Conservation (phyloP, 1,140 invertebrate genomes). For the Battus philenor region DNA sequence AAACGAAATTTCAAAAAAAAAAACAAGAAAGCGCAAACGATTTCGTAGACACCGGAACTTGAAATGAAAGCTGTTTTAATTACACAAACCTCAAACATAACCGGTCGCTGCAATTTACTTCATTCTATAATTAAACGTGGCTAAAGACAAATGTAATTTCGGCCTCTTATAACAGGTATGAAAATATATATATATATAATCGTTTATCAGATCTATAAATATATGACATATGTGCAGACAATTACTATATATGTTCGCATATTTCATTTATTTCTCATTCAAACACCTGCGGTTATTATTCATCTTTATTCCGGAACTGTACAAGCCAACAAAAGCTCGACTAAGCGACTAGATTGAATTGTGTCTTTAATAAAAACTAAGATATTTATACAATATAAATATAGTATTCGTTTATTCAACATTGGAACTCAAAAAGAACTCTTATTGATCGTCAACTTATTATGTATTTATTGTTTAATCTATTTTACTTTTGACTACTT, state of each 20-base stretch:
- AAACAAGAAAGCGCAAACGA: neutral
- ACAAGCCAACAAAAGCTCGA: too few species aligned
- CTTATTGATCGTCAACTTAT: too few species aligned
- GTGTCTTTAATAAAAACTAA: too few species aligned
- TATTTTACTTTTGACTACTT: too few species aligned
- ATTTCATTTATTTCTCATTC: conserved; percentile 17
- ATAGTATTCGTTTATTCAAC: too few species aligned
- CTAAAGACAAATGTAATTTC: conserved; percentile 11
- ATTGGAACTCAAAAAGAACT: too few species aligned
- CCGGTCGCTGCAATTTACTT: conserved; percentile 27
- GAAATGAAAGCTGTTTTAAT: conserved; percentile 37
- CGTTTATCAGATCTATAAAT: too few species aligned
- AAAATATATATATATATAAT: neutral
- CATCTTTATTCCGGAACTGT: conserved; percentile 18
- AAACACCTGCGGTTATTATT: conserved; percentile 22
- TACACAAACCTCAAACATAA: conserved; percentile 28
- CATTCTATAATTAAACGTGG: conserved; percentile 27
- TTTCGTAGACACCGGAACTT: conserved; percentile 20
- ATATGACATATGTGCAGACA: neutral
- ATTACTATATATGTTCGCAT: conserved; percentile 1
- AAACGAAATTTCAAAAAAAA: neutral
- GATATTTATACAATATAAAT: too few species aligned
- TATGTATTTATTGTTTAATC: too few species aligned
- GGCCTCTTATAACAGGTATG: conserved; percentile 14
- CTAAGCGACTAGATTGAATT: too few species aligned